These are phyloP conservation scores for Bos indicus DNA, from an alignment of 2,113 vertebrate species.

Conservation along the genomic window DNA sequence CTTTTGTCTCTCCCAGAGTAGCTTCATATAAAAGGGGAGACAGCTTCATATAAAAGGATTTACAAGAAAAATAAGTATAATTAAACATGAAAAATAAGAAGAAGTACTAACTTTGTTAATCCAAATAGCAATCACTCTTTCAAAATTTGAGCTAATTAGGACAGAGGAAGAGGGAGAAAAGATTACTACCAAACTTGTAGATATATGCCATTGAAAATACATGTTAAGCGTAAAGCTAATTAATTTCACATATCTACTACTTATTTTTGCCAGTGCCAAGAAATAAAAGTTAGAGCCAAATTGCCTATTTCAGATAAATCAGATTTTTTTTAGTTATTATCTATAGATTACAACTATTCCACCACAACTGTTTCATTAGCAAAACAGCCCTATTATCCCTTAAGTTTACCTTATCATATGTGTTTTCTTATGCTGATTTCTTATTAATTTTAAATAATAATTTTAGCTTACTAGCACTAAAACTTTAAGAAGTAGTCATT, in stretches of 20 bases:
- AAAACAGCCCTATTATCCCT: not conserved
- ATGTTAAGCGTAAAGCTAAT: not conserved
- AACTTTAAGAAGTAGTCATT: not conserved
- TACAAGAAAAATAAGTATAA: conserved; percentile 3
- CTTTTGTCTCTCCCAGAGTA: not conserved
- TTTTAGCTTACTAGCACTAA: not conserved
- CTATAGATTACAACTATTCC: not conserved
- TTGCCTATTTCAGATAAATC: not conserved
- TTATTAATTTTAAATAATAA: not conserved
- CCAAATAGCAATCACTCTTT: not conserved
- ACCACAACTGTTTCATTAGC: not conserved
- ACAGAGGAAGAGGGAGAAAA: not conserved
- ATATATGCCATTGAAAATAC: not conserved
- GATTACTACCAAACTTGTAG: not conserved
- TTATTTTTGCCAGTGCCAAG: not conserved
- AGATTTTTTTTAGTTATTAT: not conserved
- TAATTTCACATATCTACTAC: not conserved
- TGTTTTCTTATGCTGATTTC: not conserved
- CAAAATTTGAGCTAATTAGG: not conserved
- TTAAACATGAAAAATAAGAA: not conserved
- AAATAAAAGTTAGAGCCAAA: not conserved
- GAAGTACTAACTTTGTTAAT: not conserved
- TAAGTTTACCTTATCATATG: not conserved
- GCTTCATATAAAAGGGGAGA: not conserved
- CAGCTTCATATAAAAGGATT: not conserved